Evolutionary conservation across 2,888 invertebrate species (phyloP), one percentile per base, ranked within the genome.

Genomic region (Poecilus cupreus): DNA sequence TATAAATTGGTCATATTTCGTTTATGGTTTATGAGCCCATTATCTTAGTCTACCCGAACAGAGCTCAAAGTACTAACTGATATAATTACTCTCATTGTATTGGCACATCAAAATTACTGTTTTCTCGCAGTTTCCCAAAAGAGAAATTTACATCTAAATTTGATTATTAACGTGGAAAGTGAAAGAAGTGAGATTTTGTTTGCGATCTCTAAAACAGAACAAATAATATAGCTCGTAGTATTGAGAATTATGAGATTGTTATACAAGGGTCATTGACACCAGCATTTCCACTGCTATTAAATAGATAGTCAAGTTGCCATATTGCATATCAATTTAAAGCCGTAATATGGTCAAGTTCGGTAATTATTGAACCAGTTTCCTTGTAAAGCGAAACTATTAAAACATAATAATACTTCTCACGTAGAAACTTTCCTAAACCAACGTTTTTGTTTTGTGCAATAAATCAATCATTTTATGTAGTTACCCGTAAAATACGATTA

Each of bases 181-280:
- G 60, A 60, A 60, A 60, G 60, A 60, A 60, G 26, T 26, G 10
- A 54, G 20, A 54, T 54, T 54, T 60, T 60, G n/a, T 60, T 60
- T 60, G 26, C 60, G 24, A 60, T 60, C 60, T 60, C 60, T 60
- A 24, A n/a, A 60, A 26, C 60, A n/a, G 13, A 22, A 60, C 24
- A 3, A 22, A 24, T 10, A 26, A 26, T 60, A 60, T 13, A 60
- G 60, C 26, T 60, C 57, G 57, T 57, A 10, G 11, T 26, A 22
- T 13, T 10, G 60, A 60, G 60, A 60, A 13, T 60, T 60, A 60
- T 24, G 26, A 32, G 26, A 24, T 11, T 24, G 24, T 24, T 26
- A 24, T 3, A n/a, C 24, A 57, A 57, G 26, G 24, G 20, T 60
- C 60, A 60, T 26, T 60, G 13, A 60, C 60, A 43, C 43, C 1